Conservation (phyloP, 2,888 invertebrate genomes). For the Dione juno region DNA sequence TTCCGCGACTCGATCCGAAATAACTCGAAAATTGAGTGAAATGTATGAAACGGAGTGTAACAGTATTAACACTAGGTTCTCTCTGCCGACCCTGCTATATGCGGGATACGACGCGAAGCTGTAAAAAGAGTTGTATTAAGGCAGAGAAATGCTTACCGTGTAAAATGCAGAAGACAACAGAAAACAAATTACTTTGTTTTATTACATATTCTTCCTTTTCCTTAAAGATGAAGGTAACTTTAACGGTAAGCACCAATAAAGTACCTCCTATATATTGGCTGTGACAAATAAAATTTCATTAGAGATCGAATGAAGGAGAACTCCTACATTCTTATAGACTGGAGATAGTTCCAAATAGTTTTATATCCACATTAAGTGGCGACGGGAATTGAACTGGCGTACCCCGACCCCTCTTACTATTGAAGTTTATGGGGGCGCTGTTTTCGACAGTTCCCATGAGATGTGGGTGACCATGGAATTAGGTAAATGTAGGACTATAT, state of each 20-base stretch:
- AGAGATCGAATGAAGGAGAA: not conserved
- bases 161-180: no score
- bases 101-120: not conserved
- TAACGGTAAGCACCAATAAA: no score
- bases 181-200: no score
- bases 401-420: slow-evolving; percentile 24
- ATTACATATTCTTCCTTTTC: not conserved
- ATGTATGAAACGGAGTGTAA: no score
- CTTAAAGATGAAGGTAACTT: no score
- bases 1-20: no score
- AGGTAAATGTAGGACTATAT: not conserved
- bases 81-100: not conserved
- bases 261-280: not conserved
- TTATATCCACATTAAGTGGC: slow-evolving; percentile 20
- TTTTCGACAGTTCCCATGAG: slow-evolving; percentile 32
- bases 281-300: slow-evolving; percentile 18
- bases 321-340: not conserved
- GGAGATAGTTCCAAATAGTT: slow-evolving; percentile 15
- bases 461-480: slow-evolving; percentile 24
- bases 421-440: slow-evolving; percentile 33
- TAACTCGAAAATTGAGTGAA: no score
- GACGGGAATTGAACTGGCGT: slow-evolving; percentile 22
- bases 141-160: no score
- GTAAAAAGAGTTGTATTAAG: no score
- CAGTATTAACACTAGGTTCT: not conserved